Base-by-base conservation (phyloP, 2,113 vertebrate genomes). In the Plecotus auritus region DNA sequence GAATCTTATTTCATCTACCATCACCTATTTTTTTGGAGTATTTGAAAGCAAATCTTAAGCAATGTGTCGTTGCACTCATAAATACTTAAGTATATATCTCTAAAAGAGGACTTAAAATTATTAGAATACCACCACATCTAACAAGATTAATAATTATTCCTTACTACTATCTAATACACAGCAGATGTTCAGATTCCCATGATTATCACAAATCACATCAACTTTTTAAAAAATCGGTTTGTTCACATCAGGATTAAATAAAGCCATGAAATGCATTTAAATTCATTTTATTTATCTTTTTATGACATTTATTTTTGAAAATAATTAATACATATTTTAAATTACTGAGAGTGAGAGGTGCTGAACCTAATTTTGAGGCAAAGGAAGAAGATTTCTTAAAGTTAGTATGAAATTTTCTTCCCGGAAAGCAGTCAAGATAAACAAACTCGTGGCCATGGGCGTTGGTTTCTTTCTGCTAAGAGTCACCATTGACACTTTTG, bases 231-330 rank as follows among this genome's bases (percentile, higher is more conserved):
- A 81, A 49, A 85, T n/a, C 28, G 11, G 9, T 89, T 94, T 40
- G 4, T 40, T 90, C 20, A 91, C 86, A 83, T 82, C 14, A 28
- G n/a, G 51, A n/a, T 91, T 37, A 74, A 93, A 83, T 49, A 78
- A 95, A 40, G 14, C 12, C 23, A 80, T 2, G 10, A 66, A 80
- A 86, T 72, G 10, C 45, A 72, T 56, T 81, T 87, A 78, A 82
- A 87, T 87, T 81, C 76, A 28, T 64, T 92, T 81, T 59, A 76
- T 89, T 30, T 88, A 18, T 67, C 37, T 76, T 91, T 73, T 90
- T 37, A 47, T 70, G 40, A 2, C 47, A 85, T 56, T 67, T 70
- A 45, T 70, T 77, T 88, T 59, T 78, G 28, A n/a, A 45, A 91
- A 64, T 66, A 95, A 56, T 72, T 85, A 84, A 51, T 64, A 73